Base-by-base conservation (phyloP, 2,113 vertebrate species). In the Bufo gargarizans region DNA sequence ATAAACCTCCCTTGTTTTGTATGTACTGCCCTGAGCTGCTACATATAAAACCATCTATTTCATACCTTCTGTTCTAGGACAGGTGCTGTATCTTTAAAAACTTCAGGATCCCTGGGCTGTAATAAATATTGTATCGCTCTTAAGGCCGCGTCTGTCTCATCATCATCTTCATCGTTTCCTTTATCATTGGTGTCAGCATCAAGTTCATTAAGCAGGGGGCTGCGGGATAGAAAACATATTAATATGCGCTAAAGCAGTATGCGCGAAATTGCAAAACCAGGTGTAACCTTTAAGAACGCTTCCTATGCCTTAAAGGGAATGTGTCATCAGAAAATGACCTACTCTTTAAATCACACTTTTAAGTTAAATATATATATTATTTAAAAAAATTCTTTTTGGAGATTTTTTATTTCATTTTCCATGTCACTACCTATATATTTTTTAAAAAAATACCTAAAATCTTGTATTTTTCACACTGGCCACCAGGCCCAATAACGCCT, bases 171-270 rank as follows among this genome's bases (percentile, higher is more conserved):
- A 79, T 87, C 20, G 7, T 2, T 17, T 87, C 80, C 78, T 86
- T 12, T 43, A 1, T 82, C 2, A 0, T 85, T 71, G 43, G 13
- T 33, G 81, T 12, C 49, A 12, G 0, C 77, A 90, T 22, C 14
- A 85, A 4, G 77, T 89, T 63, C 88, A 81, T 89, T 89, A 63
- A 90, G 76, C 17, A 59, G 22, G 4, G 16, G 91, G 81, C 90
- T 87, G 71, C 4, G 76, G 89, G 78, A 9, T 90, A 0, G 14
- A 79, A 56, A 58, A 17, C 33, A 59, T 7, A 80, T 43, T 33
- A 59, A n/a, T 69, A 33, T 69, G 4, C 11, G 9, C 69, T 33
- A 49, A 3, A 19, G 9, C 10, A 49, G 33, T 45, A 22, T n/a
- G 8, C 4, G 5, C 4, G 4, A 63, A 63, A 7, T 6, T 17